A percentile compares a stretch with the other conserved stretches of the same genome.
phyloP scores from a whole-genome alignment of 23 tunicate species.

The Ascidia mentula region DNA sequence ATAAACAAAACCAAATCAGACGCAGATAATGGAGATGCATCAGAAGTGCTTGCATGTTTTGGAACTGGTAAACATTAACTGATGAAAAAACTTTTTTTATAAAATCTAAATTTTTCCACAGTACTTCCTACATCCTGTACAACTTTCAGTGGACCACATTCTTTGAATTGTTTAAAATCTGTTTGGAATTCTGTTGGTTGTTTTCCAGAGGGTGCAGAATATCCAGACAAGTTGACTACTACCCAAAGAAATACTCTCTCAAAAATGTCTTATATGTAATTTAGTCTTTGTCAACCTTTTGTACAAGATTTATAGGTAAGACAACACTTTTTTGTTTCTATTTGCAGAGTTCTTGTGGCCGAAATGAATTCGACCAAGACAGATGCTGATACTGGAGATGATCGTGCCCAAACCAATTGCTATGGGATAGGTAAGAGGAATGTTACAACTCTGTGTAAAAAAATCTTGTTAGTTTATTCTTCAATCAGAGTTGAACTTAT shows the following conservation, averaged over 20 bases:
- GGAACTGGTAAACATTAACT: background rate
- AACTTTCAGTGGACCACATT: background rate
- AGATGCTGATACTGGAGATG: background rate
- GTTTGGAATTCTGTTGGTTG: background rate
- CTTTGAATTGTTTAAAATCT: background rate
- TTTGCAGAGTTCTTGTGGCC: background rate
- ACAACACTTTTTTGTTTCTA: background rate
- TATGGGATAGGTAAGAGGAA: background rate
- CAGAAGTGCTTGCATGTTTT: background rate
- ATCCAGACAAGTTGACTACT: background rate
- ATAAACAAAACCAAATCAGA: background rate
- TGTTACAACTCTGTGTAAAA: no score
- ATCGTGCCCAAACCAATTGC: background rate
- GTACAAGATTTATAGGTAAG: background rate
- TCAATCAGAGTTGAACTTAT: no score
- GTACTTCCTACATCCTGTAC: background rate
- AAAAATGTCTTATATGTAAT: background rate
- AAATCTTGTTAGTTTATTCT: no score
- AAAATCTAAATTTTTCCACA: background rate
- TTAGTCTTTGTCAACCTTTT: background rate
- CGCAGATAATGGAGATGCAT: background rate
- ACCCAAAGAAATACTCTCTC: background rate
- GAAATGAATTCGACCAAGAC: background rate
- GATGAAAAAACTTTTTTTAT: background rate
- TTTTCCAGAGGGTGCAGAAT: no score